Percentiles rank a stretch among this genome's conserved stretches.
Evolutionary conservation across 2,113 vertebrate species (phyloP).

Genomic region (Sapajus apella): DNA sequence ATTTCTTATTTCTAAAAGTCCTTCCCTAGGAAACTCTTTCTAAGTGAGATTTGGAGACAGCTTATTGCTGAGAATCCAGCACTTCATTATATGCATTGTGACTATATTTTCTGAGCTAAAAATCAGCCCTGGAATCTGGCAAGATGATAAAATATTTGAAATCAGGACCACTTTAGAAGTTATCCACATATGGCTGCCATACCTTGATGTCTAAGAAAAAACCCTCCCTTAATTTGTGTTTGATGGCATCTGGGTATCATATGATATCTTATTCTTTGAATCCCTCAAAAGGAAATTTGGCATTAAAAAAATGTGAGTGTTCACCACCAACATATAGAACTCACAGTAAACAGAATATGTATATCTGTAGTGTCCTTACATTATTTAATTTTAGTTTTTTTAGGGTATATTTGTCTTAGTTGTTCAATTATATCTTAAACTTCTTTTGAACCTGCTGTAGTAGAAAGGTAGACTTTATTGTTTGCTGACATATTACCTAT

Average conservation of each 20-base stretch:
- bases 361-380: constrained; percentile 41
- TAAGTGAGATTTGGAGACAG: background rate
- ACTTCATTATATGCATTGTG: background rate
- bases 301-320: constrained; percentile 21
- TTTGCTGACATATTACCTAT: constrained; percentile 16
- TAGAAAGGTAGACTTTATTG: background rate
- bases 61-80: background rate
- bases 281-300: constrained; percentile 58
- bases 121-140: constrained; percentile 41
- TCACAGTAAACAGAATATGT: constrained; percentile 27
- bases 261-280: constrained; percentile 66
- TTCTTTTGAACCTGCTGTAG: background rate
- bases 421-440: constrained; percentile 59
- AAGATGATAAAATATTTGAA: constrained; percentile 65
- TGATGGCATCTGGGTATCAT: constrained; percentile 77
- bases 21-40: constrained; percentile 11
- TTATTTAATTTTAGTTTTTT: constrained; percentile 47
- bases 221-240: constrained; percentile 58
- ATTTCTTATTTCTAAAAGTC: background rate
- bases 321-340: constrained; percentile 57
- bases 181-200: constrained; percentile 68
- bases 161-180: constrained; percentile 47
- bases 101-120: constrained; percentile 56
- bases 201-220: constrained; percentile 63
- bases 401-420: background rate